Conservation (phyloP, 2,888 invertebrate genomes). For the Ceriagrion tenellum region DNA sequence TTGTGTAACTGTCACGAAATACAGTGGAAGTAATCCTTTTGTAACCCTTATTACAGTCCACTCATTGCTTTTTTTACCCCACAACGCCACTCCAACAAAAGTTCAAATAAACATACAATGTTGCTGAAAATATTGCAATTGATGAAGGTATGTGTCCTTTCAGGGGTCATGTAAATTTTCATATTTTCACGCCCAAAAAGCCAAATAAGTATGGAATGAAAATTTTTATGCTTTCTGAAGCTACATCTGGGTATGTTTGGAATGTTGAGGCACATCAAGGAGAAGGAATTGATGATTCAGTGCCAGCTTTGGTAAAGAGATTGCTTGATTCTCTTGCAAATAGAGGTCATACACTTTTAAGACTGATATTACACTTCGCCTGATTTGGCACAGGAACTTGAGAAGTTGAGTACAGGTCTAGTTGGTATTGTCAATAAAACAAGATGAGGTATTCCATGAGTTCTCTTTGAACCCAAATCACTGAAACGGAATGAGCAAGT, state of each 20-base stretch:
- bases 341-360: not conserved
- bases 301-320: not conserved
- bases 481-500: no score
- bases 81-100: no score
- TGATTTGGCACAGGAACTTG: not conserved
- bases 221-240: not conserved
- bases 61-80: no score
- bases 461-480: no score
- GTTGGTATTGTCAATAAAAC: constrained; percentile 15
- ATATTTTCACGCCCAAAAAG: not conserved
- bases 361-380: not conserved
- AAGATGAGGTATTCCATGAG: no score
- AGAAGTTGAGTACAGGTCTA: not conserved
- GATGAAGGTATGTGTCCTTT: constrained; percentile 1
- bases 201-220: not conserved
- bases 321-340: not conserved
- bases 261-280: not conserved
- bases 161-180: constrained; percentile 6
- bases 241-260: not conserved
- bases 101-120: no score
- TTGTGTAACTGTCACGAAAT: no score
- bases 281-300: no score
- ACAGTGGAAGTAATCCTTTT: no score
- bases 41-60: no score
- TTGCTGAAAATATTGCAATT: not conserved